Percentiles rank a stretch among this genome's conserved stretches.
These are phyloP conservation scores for Agrotis puta DNA, from an alignment of 2,888 invertebrate species.

Conservation along the genomic window DNA sequence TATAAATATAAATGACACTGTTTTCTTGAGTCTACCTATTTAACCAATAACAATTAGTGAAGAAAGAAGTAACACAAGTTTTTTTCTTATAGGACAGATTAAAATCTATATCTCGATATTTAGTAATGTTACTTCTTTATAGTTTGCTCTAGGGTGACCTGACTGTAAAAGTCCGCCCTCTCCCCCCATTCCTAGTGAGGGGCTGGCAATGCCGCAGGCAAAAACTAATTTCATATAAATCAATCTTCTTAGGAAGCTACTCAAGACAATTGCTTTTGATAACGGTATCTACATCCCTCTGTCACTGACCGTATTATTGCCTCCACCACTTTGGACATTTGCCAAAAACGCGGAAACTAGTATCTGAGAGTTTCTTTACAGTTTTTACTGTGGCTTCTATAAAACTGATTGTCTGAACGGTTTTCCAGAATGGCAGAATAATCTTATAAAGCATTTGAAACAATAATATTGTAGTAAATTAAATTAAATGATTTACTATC, in stretches of 20 bases:
- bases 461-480: no score
- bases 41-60: no score
- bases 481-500: no score
- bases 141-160: no score
- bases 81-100: not conserved
- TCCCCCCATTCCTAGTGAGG: no score
- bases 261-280: slow-evolving; percentile 17
- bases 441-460: slow-evolving; percentile 7
- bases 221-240: not conserved
- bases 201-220: no score
- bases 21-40: no score
- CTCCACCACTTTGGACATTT: slow-evolving; percentile 27
- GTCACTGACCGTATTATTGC: slow-evolving; percentile 6
- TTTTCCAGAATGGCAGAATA: slow-evolving; percentile 52
- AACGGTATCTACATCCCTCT: slow-evolving; percentile 3
- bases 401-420: slow-evolving; percentile 70
- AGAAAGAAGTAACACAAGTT: not conserved
- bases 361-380: slow-evolving; percentile 54
- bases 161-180: no score
- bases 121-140: no score
- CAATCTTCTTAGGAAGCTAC: slow-evolving; percentile 1
- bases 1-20: no score
- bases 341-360: slow-evolving; percentile 36
- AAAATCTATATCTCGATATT: not conserved
- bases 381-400: slow-evolving; percentile 62